Conservation (phyloP, 2,113 vertebrate species). For the Ceyx margarethae region DNA sequence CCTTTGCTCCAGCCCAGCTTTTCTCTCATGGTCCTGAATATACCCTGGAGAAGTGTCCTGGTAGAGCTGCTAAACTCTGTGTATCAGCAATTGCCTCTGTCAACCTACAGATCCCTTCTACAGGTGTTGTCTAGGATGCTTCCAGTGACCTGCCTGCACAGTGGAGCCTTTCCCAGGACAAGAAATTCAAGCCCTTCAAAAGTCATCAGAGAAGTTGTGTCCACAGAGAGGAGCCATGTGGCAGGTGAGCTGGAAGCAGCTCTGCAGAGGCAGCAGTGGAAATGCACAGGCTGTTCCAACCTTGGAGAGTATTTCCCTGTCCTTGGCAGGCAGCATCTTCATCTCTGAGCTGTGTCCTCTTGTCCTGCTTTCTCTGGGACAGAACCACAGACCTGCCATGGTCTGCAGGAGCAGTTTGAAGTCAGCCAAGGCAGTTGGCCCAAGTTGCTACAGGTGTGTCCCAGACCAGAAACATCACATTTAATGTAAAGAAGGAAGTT, state of each 20-base stretch:
- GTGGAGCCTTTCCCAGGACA: neutral
- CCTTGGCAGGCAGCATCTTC: neutral
- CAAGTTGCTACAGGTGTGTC: no score
- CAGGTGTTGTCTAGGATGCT: neutral
- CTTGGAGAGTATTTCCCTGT: neutral
- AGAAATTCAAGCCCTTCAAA: neutral
- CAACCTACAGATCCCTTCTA: neutral
- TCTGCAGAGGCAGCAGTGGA: neutral
- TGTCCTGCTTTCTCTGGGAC: neutral
- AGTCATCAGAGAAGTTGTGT: neutral
- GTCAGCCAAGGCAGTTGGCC: neutral
- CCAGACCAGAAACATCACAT: neutral
- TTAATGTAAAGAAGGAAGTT: neutral
- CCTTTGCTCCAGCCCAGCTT: neutral
- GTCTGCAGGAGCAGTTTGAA: neutral
- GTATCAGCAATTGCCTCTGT: neutral
- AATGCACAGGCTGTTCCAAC: neutral
- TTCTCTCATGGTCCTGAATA: neutral
- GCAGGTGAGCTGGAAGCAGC: neutral
- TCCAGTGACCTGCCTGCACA: neutral
- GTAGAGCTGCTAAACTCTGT: neutral
- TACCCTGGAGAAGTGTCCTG: neutral
- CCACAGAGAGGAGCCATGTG: accelerated
- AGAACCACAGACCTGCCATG: neutral
- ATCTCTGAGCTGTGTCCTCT: neutral